These are phyloP conservation scores for Meghimatium bilineatum DNA, from an alignment of 2,888 invertebrate genomes.

Conservation along the genomic window DNA sequence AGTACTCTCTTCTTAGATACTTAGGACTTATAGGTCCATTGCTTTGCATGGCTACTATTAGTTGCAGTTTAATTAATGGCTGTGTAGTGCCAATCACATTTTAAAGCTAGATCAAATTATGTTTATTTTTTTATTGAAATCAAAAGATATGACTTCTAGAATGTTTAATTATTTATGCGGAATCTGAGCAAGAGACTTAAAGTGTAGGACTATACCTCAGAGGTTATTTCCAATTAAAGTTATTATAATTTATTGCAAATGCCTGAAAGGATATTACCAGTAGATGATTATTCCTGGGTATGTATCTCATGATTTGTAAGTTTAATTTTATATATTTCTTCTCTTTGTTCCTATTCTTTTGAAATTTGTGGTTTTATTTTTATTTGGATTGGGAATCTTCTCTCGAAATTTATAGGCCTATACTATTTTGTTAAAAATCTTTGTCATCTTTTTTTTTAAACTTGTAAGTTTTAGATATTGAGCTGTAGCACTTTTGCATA, in stretches of 20 bases:
- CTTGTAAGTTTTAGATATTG: too few species aligned
- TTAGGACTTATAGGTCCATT: too few species aligned
- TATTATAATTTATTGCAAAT: neutral
- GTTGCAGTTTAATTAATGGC: neutral
- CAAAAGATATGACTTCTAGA: neutral
- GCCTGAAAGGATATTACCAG: conserved; percentile 4
- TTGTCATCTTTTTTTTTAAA: too few species aligned
- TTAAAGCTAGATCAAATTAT: neutral
- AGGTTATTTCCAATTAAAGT: neutral
- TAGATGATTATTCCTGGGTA: conserved; percentile 6
- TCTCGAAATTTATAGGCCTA: too few species aligned
- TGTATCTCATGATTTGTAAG: neutral
- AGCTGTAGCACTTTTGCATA: too few species aligned
- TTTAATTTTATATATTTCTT: neutral
- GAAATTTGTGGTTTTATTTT: too few species aligned
- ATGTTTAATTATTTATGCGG: neutral
- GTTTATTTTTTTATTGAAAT: neutral
- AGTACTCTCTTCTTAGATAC: conserved; percentile 11
- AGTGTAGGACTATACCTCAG: neutral
- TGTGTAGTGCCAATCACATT: neutral
- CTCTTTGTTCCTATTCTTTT: too few species aligned
- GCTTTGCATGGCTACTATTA: neutral
- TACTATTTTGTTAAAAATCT: too few species aligned
- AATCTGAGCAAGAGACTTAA: neutral
- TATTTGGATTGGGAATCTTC: too few species aligned